Percentiles rank a stretch among this genome's conserved stretches.
These are phyloP conservation scores for Anastrepha ludens DNA, from an alignment of 1,140 invertebrate genomes.

Conservation along the genomic window DNA sequence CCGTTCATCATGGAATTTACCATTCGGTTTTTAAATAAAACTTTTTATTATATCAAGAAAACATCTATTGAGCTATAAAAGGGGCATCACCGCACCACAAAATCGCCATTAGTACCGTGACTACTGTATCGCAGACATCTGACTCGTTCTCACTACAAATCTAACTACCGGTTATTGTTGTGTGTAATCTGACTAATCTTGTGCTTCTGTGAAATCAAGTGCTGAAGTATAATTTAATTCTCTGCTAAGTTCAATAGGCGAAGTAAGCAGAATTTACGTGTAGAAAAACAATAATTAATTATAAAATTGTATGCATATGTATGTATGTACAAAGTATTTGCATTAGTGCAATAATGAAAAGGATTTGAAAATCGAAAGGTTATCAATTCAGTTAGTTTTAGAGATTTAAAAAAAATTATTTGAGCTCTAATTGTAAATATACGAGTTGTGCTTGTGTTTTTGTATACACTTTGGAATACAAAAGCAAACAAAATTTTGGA, in stretches of 20 bases:
- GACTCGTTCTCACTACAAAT: background rate
- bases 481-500: no score
- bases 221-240: conserved; percentile 17
- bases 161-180: conserved; percentile 13
- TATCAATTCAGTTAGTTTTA: background rate
- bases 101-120: conserved; percentile 9
- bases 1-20: background rate
- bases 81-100: background rate
- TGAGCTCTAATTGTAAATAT: no score
- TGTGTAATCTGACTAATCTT: background rate
- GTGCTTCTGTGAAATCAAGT: conserved; percentile 9
- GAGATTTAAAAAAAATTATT: no score
- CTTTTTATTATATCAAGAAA: background rate
- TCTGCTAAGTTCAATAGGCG: background rate
- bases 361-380: background rate
- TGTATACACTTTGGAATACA: no score
- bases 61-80: conserved; percentile 33
- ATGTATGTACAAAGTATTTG: no score
- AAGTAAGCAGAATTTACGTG: background rate
- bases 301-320: no score
- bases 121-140: conserved; percentile 14
- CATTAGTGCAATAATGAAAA: no score
- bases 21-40: background rate
- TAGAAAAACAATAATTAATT: background rate
- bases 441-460: no score